These are phyloP conservation scores for Scaptomyza reducta DNA, from an alignment of 2,888 invertebrate genomes.

Conservation along the genomic window DNA sequence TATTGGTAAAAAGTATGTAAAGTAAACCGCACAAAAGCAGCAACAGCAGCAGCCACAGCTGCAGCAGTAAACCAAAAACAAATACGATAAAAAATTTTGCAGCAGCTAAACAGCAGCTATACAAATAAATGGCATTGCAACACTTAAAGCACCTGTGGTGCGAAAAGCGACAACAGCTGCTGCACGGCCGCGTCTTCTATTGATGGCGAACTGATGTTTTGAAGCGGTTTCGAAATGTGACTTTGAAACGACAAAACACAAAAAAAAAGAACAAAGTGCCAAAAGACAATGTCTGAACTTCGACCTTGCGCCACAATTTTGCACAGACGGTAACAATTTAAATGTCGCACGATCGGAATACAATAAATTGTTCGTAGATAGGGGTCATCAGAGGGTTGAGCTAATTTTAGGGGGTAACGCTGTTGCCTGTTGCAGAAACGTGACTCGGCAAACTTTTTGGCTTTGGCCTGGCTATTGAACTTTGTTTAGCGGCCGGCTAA, in stretches of 20 bases:
- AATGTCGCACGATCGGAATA: conserved; percentile 65
- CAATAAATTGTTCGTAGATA: conserved; percentile 25
- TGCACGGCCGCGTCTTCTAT: conserved; percentile 34
- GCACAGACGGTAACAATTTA: conserved; percentile 42
- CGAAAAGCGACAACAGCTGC: conserved; percentile 23
- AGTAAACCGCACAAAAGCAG: conserved; percentile 51
- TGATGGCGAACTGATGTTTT: conserved; percentile 56
- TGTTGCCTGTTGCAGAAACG: conserved; percentile 54
- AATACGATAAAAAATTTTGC: conserved; percentile 9
- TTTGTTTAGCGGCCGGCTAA: conserved; percentile 58
- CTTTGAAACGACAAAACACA: conserved; percentile 53
- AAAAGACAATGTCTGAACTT: conserved; percentile 55
- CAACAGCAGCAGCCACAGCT: conserved; percentile 14
- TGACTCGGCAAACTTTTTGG: conserved; percentile 50
- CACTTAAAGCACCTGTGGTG: conserved; percentile 62
- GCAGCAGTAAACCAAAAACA: conserved; percentile 7
- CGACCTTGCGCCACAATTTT: conserved; percentile 30
- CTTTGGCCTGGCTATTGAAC: conserved; percentile 71
- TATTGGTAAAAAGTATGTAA: conserved; percentile 43
- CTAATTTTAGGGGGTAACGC: conserved; percentile 54
- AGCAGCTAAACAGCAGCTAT: conserved; percentile 18
- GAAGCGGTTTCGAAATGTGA: conserved; percentile 63
- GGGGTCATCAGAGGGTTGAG: conserved; percentile 60
- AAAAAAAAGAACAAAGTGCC: conserved; percentile 1
- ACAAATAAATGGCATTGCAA: conserved; percentile 64